Percentiles rank a stretch among this genome's conserved stretches.
Conservation (phyloP, 2,888 invertebrate genomes). For the Nomada ferruginata region DNA sequence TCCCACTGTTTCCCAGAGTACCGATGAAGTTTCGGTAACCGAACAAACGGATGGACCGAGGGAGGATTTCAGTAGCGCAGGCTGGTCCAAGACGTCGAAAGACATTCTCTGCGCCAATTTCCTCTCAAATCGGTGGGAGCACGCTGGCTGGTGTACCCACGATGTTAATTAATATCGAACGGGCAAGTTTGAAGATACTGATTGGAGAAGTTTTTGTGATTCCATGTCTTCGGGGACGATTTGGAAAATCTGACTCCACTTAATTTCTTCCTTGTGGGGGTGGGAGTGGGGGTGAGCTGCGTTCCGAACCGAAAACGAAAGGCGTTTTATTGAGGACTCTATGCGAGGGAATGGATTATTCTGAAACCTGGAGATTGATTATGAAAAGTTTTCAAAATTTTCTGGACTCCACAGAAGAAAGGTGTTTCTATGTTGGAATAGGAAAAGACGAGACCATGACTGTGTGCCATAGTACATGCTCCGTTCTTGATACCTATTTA, state of each 20-base stretch:
- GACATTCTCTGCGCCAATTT: slow-evolving; percentile 65
- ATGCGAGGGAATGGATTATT: too few relatives aligned
- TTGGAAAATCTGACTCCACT: background rate
- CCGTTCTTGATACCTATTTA: too few relatives aligned
- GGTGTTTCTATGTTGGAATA: too few relatives aligned
- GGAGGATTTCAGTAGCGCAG: slow-evolving; percentile 30
- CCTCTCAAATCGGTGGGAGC: slow-evolving; percentile 40
- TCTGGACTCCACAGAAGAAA: too few relatives aligned
- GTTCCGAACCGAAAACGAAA: too few relatives aligned
- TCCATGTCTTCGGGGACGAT: background rate
- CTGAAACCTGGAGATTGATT: too few relatives aligned
- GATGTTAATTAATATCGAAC: slow-evolving; percentile 66
- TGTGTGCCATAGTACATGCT: too few relatives aligned
- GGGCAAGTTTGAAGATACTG: slow-evolving; percentile 26
- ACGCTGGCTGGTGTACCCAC: slow-evolving; percentile 7
- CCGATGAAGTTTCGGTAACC: slow-evolving; percentile 68
- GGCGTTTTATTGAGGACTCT: too few relatives aligned
- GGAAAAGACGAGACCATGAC: too few relatives aligned
- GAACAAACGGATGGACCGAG: slow-evolving; percentile 54
- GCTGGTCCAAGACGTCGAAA: slow-evolving; percentile 50
- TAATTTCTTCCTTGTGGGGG: background rate
- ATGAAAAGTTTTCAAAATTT: too few relatives aligned
- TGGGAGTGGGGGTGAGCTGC: too few relatives aligned
- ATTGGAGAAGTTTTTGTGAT: slow-evolving; percentile 51
- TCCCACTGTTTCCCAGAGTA: slow-evolving; percentile 61